Percentiles rank a stretch among this genome's conserved stretches.
Conservation (phyloP, 2,797 vertebrate species). For the Chromis chromis region DNA sequence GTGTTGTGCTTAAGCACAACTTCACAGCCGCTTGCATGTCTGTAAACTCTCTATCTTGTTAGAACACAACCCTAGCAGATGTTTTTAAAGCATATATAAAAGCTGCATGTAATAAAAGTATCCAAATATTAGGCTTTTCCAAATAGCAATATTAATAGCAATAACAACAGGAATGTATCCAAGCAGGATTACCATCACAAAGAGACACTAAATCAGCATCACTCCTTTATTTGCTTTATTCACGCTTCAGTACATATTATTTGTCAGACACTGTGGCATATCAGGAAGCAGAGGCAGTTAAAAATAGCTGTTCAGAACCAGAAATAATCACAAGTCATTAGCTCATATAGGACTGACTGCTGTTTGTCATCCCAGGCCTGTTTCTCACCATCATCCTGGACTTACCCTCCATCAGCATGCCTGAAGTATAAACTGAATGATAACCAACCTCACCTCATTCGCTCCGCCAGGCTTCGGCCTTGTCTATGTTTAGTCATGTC, state of each 20-base stretch:
- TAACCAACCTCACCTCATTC: slow-evolving; percentile 35
- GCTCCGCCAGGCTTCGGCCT: slow-evolving; percentile 17
- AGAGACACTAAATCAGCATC: not conserved
- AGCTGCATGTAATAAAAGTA: not conserved
- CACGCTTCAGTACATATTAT: not conserved
- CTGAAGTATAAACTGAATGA: slow-evolving; percentile 44
- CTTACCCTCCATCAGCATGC: slow-evolving; percentile 36
- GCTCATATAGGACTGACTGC: slow-evolving; percentile 6
- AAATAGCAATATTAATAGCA: not conserved
- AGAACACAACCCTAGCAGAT: too few relatives aligned
- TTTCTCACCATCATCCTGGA: slow-evolving; percentile 30
- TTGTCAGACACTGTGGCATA: not conserved
- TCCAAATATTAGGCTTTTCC: not conserved
- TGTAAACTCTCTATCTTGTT: too few relatives aligned
- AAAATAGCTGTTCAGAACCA: slow-evolving; percentile 30
- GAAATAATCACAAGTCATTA: not conserved
- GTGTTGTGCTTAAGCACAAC: too few relatives aligned
- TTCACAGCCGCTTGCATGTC: too few relatives aligned
- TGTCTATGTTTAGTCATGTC: slow-evolving; percentile 75
- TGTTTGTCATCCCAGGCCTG: slow-evolving; percentile 6
- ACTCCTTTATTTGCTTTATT: not conserved
- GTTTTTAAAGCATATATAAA: not conserved
- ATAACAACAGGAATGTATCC: not conserved
- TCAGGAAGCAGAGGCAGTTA: slow-evolving; percentile 15
- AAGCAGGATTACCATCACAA: not conserved